Evolutionary conservation across 2,888 invertebrate genomes (phyloP), one percentile per base, ranked within the genome.

Genomic region (Drosophila robusta): DNA sequence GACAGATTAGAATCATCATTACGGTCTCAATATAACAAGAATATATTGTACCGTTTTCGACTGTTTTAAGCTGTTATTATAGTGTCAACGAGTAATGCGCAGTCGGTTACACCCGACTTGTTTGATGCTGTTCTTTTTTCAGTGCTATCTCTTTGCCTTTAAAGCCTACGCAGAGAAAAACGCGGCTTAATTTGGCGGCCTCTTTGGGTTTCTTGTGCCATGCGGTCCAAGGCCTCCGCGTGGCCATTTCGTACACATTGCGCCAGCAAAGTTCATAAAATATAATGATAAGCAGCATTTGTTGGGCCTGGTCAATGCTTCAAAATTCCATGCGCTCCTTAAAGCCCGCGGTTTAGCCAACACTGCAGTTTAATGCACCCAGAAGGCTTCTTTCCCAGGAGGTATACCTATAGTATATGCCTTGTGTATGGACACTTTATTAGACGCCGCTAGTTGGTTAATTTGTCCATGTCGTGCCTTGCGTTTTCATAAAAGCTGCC

Each of bases 221-320:
- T 29, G 29, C 42, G 22, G 29, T 29, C 29, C 29, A 41, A 52
- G 26, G 22, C 24, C 34, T 22, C n/a, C 3, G 32, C 24, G 12
- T 51, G 62, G 68, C 61, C 67, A 72, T 86, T 88, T 65, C 39
- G 49, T 61, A 54, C 84, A 79, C 80, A 78, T 72, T 83, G 75
- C 58, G 87, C 67, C 64, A 26, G 38, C 22, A 47, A 72, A 72
- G 71, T 83, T 84, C 84, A 88, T 88, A 75, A 86, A 84, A 84
- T 70, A 70, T 80, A 86, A 84, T 88, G 84, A 88, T 88, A 83
- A 70, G 80, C 87, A 75, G 87, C 78, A 86, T 88, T 86, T 85
- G 69, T 50, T 50, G 39, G 12, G 8, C 22, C 18, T 57, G 47
- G 60, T 14, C 45, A 68, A 45, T 45, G 47, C 24, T 50, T 50